phyloP scores from a whole-genome alignment of 2,888 invertebrate genomes.

The Eupithecia inturbata region DNA sequence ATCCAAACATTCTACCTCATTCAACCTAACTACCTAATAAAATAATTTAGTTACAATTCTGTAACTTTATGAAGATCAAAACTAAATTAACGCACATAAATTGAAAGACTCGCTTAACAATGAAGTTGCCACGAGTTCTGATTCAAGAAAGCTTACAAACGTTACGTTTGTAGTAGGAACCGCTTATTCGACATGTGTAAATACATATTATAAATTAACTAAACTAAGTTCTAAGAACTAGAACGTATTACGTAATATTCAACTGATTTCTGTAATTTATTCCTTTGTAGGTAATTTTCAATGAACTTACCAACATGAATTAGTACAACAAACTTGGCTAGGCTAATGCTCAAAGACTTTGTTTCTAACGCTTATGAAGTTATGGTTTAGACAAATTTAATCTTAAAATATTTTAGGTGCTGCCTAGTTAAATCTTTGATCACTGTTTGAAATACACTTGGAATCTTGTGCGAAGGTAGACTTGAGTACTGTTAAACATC shows the following conservation, averaged over 20 bases:
- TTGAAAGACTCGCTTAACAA: not conserved
- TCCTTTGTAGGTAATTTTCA: conserved; percentile 6
- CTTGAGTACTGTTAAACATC: conserved; percentile 58
- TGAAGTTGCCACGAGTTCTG: not conserved
- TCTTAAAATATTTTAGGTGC: not conserved
- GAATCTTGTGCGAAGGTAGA: conserved; percentile 27
- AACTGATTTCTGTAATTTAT: conserved; percentile 13
- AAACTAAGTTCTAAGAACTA: conserved; percentile 10
- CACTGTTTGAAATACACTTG: conserved; percentile 22
- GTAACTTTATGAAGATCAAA: not conserved
- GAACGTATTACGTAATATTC: not conserved
- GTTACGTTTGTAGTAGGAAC: not conserved
- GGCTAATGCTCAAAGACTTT: conserved; percentile 6
- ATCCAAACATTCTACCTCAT: no score
- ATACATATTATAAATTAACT: not conserved
- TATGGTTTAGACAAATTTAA: conserved; percentile 6
- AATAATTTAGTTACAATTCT: not conserved
- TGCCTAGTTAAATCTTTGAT: conserved; percentile 14
- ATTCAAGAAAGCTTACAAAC: conserved; percentile 2
- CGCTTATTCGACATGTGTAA: conserved; percentile 12
- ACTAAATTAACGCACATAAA: not conserved
- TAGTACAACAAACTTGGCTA: conserved; percentile 1
- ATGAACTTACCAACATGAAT: not conserved
- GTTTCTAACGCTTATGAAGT: conserved; percentile 1
- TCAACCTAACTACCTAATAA: not conserved